phyloP scores from a whole-genome alignment of 2,113 vertebrate genomes.

The Pholis gunnellus region DNA sequence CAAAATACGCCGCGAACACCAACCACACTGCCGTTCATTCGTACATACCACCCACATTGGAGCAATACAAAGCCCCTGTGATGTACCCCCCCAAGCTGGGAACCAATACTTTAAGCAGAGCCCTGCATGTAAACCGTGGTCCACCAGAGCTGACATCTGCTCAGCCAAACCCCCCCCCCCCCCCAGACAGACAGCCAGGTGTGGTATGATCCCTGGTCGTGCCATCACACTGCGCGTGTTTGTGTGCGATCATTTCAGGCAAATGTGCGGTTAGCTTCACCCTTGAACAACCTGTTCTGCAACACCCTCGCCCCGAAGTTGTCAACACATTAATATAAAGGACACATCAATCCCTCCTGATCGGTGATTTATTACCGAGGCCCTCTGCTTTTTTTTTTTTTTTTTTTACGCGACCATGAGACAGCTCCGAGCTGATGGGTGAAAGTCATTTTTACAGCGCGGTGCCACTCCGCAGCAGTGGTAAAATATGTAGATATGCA shows the following conservation, averaged over 20 bases:
- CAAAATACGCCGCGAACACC: neutral
- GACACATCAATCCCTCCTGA: neutral
- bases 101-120: conserved; percentile 6
- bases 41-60: neutral
- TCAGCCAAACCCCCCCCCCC: conserved; percentile 24
- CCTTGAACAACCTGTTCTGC: conserved; percentile 35
- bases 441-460: conserved; percentile 43
- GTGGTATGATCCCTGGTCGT: conserved; percentile 1
- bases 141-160: conserved; percentile 44
- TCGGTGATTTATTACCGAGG: neutral
- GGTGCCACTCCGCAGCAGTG: conserved; percentile 58
- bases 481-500: conserved; percentile 73
- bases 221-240: neutral
- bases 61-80: neutral
- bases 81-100: neutral
- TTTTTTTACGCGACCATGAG: conserved; percentile 22
- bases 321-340: neutral
- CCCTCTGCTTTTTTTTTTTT: neutral
- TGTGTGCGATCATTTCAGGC: neutral
- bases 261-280: conserved; percentile 15
- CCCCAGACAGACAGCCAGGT: conserved; percentile 43
- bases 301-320: conserved; percentile 9
- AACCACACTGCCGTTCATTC: too few relatives aligned
- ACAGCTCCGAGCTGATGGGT: conserved; percentile 39
- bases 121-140: conserved; percentile 15